Percentiles rank a stretch among this genome's conserved stretches.
These are phyloP conservation scores for Aleiodes leptofemur DNA, from an alignment of 2,888 invertebrate species.

Conservation along the genomic window DNA sequence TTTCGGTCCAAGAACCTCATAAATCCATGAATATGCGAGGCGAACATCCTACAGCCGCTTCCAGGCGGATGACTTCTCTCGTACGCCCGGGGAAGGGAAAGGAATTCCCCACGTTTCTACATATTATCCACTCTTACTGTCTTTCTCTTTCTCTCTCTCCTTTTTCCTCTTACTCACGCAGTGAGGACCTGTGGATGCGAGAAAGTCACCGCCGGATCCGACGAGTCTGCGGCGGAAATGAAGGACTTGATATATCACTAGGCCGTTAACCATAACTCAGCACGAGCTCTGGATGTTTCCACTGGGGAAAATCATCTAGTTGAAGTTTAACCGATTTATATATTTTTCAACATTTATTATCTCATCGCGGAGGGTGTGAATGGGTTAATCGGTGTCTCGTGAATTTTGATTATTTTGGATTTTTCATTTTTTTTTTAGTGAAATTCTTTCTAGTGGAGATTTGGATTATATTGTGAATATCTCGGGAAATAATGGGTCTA, in stretches of 20 bases:
- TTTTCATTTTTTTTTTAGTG: no score
- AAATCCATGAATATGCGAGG: conserved; percentile 47
- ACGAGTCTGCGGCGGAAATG: conserved; percentile 72
- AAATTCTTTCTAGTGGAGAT: no score
- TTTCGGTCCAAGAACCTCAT: conserved; percentile 49
- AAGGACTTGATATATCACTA: conserved; percentile 73
- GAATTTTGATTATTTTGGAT: no score
- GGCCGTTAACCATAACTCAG: conserved; percentile 32
- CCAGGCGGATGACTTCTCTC: conserved; percentile 40
- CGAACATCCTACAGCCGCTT: conserved; percentile 48
- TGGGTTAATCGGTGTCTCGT: no score
- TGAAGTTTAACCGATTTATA: conserved; percentile 20
- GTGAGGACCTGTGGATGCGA: conserved; percentile 48
- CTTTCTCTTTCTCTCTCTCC: conserved; percentile 20
- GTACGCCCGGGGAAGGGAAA: neutral
- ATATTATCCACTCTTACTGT: conserved; percentile 42
- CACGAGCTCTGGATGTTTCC: neutral
- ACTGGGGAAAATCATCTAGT: conserved; percentile 15
- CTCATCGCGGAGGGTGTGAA: no score
- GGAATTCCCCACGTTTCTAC: conserved; percentile 43
- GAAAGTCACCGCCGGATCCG: conserved; percentile 55
- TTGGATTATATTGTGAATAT: no score
- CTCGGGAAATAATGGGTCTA: no score
- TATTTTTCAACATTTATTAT: neutral
- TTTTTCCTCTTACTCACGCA: conserved; percentile 22